phyloP scores from a whole-genome alignment of 2,888 invertebrate species.

The Cyclophora punctaria region DNA sequence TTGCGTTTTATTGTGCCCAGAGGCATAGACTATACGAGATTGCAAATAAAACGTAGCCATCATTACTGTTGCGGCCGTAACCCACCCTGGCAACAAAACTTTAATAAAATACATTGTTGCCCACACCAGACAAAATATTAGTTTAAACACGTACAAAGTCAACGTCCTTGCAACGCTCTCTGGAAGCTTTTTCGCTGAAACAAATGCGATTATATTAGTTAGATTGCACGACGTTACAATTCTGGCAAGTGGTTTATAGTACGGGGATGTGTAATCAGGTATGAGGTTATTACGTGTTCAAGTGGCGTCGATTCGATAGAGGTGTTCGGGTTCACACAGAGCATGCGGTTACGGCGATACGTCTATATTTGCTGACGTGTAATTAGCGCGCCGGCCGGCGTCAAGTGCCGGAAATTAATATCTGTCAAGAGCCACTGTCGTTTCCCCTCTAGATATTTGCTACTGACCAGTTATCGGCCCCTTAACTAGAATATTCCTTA shows the following conservation, averaged over 20 bases:
- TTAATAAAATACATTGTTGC: constrained; percentile 11
- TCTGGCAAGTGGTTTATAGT: no score
- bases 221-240: no score
- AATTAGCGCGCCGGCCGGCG: constrained; percentile 37
- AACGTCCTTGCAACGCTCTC: neutral
- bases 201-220: no score
- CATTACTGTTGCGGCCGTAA: constrained; percentile 20
- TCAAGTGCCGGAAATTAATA: constrained; percentile 64
- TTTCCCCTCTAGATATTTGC: constrained; percentile 19
- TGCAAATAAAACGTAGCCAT: constrained; percentile 38
- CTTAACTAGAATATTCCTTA: neutral
- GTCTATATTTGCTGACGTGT: constrained; percentile 44
- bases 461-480: neutral
- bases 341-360: constrained; percentile 21
- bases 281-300: constrained; percentile 23
- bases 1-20: constrained; percentile 47
- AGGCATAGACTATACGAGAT: constrained; percentile 36
- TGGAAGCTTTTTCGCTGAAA: no score
- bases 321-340: constrained; percentile 4
- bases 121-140: neutral
- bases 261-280: constrained; percentile 4
- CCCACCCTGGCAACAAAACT: constrained; percentile 6
- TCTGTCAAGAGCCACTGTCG: constrained; percentile 44
- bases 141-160: neutral
- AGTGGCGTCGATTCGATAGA: constrained; percentile 17